phyloP scores from a whole-genome alignment of 1,140 invertebrate species.

The Caerostris darwini region DNA sequence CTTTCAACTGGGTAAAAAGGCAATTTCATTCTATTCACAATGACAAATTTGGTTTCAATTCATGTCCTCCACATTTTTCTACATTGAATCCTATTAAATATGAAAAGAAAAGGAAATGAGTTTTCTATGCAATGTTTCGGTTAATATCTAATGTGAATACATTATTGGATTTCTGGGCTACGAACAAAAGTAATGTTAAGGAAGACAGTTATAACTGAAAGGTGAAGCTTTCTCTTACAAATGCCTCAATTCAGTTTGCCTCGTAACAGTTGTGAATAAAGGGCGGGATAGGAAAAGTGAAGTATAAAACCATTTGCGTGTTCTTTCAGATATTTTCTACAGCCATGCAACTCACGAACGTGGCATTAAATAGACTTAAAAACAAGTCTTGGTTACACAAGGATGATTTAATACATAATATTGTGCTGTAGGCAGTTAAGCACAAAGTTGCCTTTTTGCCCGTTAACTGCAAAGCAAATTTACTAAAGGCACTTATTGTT shows the following conservation, averaged over 20 bases:
- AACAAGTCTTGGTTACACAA: background rate
- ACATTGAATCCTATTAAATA: background rate
- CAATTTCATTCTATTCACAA: background rate
- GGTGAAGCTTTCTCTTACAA: background rate
- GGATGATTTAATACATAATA: background rate
- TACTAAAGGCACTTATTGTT: no score
- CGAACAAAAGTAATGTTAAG: background rate
- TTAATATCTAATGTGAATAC: slow-evolving; percentile 12
- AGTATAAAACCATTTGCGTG: background rate
- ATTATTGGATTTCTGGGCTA: background rate
- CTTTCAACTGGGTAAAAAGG: background rate
- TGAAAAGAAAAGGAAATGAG: slow-evolving; percentile 53
- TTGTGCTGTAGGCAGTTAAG: background rate
- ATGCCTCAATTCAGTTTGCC: background rate
- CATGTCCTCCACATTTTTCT: background rate
- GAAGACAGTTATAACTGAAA: background rate
- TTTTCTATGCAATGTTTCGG: background rate
- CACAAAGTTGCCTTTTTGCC: background rate
- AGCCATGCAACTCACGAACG: slow-evolving; percentile 36
- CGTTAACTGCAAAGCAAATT: background rate
- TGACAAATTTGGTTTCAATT: background rate
- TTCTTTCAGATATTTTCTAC: background rate
- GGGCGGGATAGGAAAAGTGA: background rate
- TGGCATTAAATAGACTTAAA: slow-evolving; percentile 5
- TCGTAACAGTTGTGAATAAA: background rate